Evolutionary conservation across 2,113 vertebrate species (phyloP).

Genomic region (Gopherus flavomarginatus): DNA sequence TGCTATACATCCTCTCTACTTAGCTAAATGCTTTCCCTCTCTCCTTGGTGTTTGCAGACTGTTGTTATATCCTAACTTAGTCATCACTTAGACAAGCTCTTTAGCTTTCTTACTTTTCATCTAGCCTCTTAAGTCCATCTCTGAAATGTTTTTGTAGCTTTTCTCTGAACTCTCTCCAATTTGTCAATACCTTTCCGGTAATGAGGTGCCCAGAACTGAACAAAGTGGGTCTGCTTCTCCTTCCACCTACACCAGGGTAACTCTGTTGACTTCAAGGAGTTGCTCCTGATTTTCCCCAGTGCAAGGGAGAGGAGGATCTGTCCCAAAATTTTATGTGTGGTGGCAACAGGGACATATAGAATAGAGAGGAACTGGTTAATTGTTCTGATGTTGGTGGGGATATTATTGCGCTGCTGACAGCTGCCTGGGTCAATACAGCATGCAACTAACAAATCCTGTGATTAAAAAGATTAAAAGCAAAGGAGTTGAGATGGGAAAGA

Average conservation of each 20-base stretch:
- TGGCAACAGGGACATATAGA: not conserved
- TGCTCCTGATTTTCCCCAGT: not conserved
- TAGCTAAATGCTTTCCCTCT: not conserved
- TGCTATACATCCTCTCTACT: not conserved
- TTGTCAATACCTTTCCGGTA: not conserved
- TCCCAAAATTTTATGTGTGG: not conserved
- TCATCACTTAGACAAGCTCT: not conserved
- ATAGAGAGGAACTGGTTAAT: not conserved
- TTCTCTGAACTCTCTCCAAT: not conserved
- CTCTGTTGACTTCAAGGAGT: not conserved
- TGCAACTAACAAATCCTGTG: not conserved
- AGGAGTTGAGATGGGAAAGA: not conserved
- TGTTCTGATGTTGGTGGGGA: accelerated
- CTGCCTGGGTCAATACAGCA: not conserved
- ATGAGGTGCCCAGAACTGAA: not conserved
- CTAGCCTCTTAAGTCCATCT: not conserved
- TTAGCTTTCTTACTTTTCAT: not conserved
- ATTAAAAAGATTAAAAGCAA: not conserved
- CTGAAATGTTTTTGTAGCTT: not conserved
- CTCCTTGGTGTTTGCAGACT: not conserved
- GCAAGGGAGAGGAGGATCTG: not conserved
- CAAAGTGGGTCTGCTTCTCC: not conserved
- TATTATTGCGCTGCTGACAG: not conserved
- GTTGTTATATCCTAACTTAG: not conserved
- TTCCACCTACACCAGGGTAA: not conserved